Base-by-base conservation (phyloP, 2,888 invertebrate genomes). In the Philereme transversata region DNA sequence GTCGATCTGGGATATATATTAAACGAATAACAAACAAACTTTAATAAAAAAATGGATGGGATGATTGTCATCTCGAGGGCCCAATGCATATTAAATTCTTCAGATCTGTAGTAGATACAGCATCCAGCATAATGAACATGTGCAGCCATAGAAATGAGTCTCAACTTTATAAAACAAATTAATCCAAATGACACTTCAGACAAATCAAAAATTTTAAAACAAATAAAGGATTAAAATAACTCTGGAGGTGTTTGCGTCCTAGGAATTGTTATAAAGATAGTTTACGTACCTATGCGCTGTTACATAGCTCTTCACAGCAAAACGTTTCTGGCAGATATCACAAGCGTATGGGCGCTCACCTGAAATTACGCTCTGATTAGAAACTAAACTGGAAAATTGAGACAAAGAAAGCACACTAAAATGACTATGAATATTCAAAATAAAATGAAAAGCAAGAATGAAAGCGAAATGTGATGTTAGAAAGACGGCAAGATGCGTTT, bases 301-400 rank as follows among this genome's bases (percentile, higher is more conserved):
- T 60, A 96, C 95, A 77, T 96, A 96, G 79, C 96, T 96, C 86
- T 96, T 96, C 67, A 96, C 96, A 46, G 96, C 96, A 83, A 96
- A 96, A 75, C 95, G 93, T 88, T 96, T 96, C 80, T 95, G 94
- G 85, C 96, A 96, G 75, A 96, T 94, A 88, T 96, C 95, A 90
- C 96, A 96, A 69, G 95, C 94, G 78, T 96, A 96, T 43, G 96
- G 96, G 64, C 96, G 93, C 85, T 96, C 95, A 72, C 96, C 96
- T 93, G 84, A 71, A 86, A 87, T 55, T 65, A 41, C 0, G 46
- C 35, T 46, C 10, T n/a, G 7, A 49, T 50, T 46, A 47, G 41
- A 43, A 50, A 50, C n/a, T 8, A 22, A 10, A 41, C 35, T 51
- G 9, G 11, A 7, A 8, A 35, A 57, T 10, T 44, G 4, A 8